Conservation (phyloP, 2,888 invertebrate species). For the Cyclophora albipunctata region DNA sequence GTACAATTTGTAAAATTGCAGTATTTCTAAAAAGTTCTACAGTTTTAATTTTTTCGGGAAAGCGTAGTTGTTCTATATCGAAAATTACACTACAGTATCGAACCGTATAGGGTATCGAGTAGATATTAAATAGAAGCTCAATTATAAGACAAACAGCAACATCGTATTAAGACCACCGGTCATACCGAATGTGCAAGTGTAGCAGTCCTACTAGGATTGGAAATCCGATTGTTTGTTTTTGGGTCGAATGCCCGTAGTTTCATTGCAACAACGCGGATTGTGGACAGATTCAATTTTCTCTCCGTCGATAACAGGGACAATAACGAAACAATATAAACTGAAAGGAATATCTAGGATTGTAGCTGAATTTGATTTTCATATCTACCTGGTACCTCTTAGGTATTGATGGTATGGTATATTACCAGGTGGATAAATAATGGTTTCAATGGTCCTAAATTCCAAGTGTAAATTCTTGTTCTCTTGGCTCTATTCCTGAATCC, state of each 20-base stretch:
- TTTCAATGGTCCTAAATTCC: background rate
- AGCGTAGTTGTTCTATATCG: too few species aligned
- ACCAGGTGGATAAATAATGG: background rate
- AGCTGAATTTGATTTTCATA: too few species aligned
- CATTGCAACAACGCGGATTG: conserved; percentile 57
- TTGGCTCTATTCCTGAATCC: too few species aligned
- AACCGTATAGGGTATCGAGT: too few species aligned
- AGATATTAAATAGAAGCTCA: conserved; percentile 4
- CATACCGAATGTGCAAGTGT: conserved; percentile 17
- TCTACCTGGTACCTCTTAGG: too few species aligned
- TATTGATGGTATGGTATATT: too few species aligned
- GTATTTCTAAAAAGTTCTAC: too few species aligned
- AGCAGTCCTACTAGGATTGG: conserved; percentile 15
- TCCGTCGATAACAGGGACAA: conserved; percentile 58
- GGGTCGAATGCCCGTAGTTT: conserved; percentile 41
- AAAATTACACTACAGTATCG: too few species aligned
- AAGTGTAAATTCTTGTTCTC: too few species aligned
- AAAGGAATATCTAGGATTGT: too few species aligned
- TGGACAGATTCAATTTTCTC: conserved; percentile 70
- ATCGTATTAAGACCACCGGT: conserved; percentile 15
- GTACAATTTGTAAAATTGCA: too few species aligned
- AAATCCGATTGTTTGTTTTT: conserved; percentile 28
- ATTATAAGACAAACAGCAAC: conserved; percentile 11
- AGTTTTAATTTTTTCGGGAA: too few species aligned
- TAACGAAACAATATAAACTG: conserved; percentile 23